These are phyloP conservation scores for Nomada flava DNA, from an alignment of 2,888 invertebrate genomes.

Conservation along the genomic window DNA sequence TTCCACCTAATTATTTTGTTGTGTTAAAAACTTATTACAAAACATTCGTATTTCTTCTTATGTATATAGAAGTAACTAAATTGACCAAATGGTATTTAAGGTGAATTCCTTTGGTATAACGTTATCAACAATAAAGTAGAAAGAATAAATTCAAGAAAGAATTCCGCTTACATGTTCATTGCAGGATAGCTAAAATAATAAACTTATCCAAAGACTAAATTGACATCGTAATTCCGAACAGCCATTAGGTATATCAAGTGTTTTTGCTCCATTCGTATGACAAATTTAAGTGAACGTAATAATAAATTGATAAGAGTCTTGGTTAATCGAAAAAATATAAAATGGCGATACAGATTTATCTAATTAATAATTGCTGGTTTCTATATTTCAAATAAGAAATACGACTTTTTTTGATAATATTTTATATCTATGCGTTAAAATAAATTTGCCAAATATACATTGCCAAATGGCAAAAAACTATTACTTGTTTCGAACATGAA, in stretches of 20 bases:
- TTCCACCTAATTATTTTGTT: too few species aligned
- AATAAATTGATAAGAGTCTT: neutral
- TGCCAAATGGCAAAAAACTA: too few species aligned
- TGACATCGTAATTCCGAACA: neutral
- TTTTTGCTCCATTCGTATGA: neutral
- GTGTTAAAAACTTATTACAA: too few species aligned
- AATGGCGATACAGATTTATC: neutral
- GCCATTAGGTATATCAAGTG: neutral
- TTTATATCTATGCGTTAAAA: neutral
- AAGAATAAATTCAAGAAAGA: too few species aligned
- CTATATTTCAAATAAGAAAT: neutral
- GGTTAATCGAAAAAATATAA: neutral
- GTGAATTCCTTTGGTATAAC: neutral
- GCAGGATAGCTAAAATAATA: neutral
- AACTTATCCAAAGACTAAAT: neutral
- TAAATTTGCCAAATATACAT: neutral
- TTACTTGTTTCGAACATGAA: too few species aligned
- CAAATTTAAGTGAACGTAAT: neutral
- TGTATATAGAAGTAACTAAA: too few species aligned
- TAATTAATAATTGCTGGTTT: neutral
- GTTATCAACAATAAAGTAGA: neutral
- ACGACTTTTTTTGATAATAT: neutral
- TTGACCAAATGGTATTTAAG: neutral
- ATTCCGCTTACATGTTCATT: neutral
- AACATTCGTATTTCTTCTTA: too few species aligned